Conservation (phyloP, 2,113 vertebrate genomes). For the Aramus guarauna region DNA sequence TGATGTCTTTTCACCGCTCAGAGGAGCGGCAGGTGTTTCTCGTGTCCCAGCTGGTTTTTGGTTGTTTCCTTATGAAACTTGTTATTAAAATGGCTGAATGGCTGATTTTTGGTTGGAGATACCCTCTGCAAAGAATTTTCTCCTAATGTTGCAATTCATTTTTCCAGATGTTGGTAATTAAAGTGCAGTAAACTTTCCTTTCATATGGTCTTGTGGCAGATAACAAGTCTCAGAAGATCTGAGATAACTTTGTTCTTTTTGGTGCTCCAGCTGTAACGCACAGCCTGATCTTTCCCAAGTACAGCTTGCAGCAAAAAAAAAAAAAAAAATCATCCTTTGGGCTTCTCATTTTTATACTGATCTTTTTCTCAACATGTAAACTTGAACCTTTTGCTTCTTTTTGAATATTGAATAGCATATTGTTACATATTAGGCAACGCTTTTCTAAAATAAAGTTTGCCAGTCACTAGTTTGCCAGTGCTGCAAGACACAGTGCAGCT, state of each 20-base stretch:
- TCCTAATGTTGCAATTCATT: neutral
- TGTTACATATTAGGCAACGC: neutral
- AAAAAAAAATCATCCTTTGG: neutral
- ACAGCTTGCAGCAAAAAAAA: neutral
- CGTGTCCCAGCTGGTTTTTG: neutral
- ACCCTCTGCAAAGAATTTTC: neutral
- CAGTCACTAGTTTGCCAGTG: neutral
- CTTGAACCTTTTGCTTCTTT: neutral
- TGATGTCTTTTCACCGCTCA: neutral
- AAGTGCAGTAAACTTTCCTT: neutral
- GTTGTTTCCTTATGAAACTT: neutral
- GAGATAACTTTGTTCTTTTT: neutral
- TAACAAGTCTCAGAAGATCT: neutral
- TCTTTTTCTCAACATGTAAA: neutral
- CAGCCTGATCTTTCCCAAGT: neutral
- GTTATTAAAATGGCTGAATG: neutral
- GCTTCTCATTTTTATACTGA: neutral
- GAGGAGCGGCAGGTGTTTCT: neutral
- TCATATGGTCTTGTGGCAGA: neutral
- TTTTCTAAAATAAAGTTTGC: neutral
- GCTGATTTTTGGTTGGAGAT: neutral
- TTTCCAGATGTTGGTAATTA: slow-evolving; percentile 37
- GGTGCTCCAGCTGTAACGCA: neutral
- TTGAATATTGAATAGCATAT: neutral
- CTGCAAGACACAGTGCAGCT: neutral